Conservation (phyloP, 1,140 invertebrate species). For the Penaeus indicus region DNA sequence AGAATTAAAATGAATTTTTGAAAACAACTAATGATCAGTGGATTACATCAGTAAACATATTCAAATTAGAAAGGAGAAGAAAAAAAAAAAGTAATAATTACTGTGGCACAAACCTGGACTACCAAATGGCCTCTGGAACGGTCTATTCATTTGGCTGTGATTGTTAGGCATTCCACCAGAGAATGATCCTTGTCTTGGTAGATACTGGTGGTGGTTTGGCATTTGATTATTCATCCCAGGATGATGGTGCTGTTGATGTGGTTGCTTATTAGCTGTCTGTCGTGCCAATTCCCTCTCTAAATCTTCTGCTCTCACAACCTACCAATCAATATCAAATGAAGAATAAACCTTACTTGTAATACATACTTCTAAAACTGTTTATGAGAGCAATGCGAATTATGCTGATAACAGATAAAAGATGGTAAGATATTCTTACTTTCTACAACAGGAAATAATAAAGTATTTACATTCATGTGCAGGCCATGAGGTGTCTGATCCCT, state of each 20-base stretch:
- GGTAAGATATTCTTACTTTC: too few relatives aligned
- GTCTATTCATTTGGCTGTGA: slow-evolving; percentile 15
- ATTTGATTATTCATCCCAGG: slow-evolving; percentile 10
- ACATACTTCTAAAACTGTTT: too few relatives aligned
- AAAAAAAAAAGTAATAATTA: too few relatives aligned
- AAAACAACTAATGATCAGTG: background rate
- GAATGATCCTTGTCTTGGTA: slow-evolving; percentile 36
- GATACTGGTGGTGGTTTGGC: slow-evolving; percentile 2
- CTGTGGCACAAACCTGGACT: slow-evolving; percentile 5
- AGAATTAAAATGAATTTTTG: too few relatives aligned
- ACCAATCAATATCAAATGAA: background rate
- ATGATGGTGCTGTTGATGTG: slow-evolving; percentile 47
- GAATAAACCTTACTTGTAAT: too few relatives aligned
- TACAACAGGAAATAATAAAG: too few relatives aligned
- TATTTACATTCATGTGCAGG: slow-evolving; percentile 28
- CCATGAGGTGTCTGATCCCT: slow-evolving; percentile 18
- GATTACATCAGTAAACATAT: background rate
- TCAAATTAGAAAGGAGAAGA: background rate
- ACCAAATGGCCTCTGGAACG: slow-evolving; percentile 28
- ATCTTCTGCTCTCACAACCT: slow-evolving; percentile 57
- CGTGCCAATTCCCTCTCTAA: slow-evolving; percentile 65
- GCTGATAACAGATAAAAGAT: too few relatives aligned
- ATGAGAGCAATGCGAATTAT: too few relatives aligned
- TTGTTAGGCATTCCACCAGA: slow-evolving; percentile 16
- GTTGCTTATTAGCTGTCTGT: slow-evolving; percentile 60